Conservation (phyloP, 2,888 invertebrate species). For the Aethes cnicana region DNA sequence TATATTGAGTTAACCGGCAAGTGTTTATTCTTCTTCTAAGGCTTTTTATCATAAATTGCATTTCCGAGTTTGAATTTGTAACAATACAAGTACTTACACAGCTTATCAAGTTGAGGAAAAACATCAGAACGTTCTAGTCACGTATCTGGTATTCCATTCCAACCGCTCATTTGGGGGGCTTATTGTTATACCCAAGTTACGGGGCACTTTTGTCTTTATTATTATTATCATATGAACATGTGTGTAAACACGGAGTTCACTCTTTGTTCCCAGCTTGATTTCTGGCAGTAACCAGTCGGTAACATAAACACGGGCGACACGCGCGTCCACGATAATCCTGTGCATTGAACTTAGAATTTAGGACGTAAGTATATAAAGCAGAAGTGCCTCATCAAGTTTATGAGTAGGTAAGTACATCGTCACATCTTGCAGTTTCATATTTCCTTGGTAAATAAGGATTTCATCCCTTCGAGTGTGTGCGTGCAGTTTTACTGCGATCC, state of each 20-base stretch:
- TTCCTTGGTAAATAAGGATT: not conserved
- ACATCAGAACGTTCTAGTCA: conserved; percentile 50
- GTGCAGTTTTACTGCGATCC: not conserved
- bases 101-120: conserved; percentile 40
- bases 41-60: conserved; percentile 6
- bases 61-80: conserved; percentile 27
- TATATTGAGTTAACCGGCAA: too few species aligned
- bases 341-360: too few species aligned
- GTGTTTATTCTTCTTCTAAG: not conserved
- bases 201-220: conserved; percentile 27
- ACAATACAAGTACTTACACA: conserved; percentile 36
- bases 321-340: too few species aligned
- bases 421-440: not conserved
- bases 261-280: conserved; percentile 3
- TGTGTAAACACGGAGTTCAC: conserved; percentile 14
- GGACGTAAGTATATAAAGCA: too few species aligned
- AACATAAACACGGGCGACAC: too few species aligned
- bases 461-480: not conserved
- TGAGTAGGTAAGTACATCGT: too few species aligned
- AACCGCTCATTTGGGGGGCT: conserved; percentile 51
- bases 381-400: too few species aligned
- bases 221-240: conserved; percentile 29
- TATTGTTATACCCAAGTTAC: conserved; percentile 49
- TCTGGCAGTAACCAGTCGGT: too few species aligned
- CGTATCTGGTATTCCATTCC: conserved; percentile 55